These are phyloP conservation scores for Nasonia vitripennis DNA, from an alignment of 1,140 invertebrate genomes.

Conservation along the genomic window DNA sequence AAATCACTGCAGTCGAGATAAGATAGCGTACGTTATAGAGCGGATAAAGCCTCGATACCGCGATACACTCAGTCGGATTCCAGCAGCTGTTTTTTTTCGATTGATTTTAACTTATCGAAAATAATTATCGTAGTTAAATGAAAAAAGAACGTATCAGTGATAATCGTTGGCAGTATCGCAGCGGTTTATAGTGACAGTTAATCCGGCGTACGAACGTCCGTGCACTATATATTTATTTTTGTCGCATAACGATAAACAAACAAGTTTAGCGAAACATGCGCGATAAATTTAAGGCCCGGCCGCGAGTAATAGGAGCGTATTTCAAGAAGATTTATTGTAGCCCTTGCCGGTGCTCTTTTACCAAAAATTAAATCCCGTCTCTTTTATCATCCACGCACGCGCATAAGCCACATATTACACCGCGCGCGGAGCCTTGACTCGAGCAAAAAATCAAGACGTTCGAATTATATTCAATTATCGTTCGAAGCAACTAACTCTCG, in stretches of 20 bases:
- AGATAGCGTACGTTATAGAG: background rate
- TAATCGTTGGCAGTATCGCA: no score
- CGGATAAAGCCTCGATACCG: no score
- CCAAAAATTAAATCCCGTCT: background rate
- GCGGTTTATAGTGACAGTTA: no score
- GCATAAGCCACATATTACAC: background rate
- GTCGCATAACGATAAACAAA: no score
- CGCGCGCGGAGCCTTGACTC: background rate
- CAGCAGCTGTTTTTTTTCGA: no score
- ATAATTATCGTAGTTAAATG: no score
- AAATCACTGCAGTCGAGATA: background rate
- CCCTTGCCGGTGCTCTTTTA: background rate
- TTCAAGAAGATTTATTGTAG: background rate
- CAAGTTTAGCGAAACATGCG: no score
- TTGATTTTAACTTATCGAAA: no score
- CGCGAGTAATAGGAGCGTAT: background rate
- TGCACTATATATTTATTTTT: no score
- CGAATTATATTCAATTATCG: slow-evolving; percentile 1
- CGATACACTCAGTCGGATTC: no score
- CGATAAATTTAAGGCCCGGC: background rate
- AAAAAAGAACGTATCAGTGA: no score
- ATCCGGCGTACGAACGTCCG: no score
- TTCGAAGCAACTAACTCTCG: background rate
- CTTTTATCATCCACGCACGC: background rate
- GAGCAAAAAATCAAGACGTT: background rate